phyloP scores from a whole-genome alignment of 1,140 invertebrate genomes.

The Drusus annulatus region DNA sequence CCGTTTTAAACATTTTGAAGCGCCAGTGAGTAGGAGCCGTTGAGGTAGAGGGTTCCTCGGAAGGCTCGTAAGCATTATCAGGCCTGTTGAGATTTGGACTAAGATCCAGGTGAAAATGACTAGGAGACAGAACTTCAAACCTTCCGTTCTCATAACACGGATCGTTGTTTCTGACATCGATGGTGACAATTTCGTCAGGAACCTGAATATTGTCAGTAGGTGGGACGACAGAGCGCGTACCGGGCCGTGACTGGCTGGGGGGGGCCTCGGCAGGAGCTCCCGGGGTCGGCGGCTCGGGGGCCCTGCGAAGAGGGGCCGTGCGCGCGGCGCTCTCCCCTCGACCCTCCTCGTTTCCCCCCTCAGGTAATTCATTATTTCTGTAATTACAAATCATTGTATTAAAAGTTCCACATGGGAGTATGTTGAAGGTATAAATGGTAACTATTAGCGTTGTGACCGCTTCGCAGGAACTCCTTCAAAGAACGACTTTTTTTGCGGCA shows the following conservation, averaged over 20 bases:
- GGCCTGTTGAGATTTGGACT: conserved; percentile 56
- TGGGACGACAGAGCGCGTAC: not conserved
- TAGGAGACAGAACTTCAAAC: conserved; percentile 51
- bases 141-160: conserved; percentile 37
- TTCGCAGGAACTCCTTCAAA: too few species aligned
- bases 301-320: not conserved
- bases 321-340: conserved; percentile 36
- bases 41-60: conserved; percentile 64
- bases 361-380: conserved; percentile 40
- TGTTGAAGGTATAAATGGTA: too few species aligned
- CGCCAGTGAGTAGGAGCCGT: conserved; percentile 56
- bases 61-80: conserved; percentile 69
- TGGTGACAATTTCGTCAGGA: conserved; percentile 22
- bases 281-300: not conserved
- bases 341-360: conserved; percentile 52
- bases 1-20: conserved; percentile 60
- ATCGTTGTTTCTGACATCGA: conserved; percentile 28
- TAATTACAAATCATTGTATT: not conserved
- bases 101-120: conserved; percentile 55
- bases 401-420: too few species aligned
- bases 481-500: too few species aligned
- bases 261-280: conserved; percentile 5
- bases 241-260: conserved; percentile 48
- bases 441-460: too few species aligned
- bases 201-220: conserved; percentile 4